Evolutionary conservation across 2,113 vertebrate species (phyloP), one percentile per base, ranked within the genome.

Genomic region (Megalops atlanticus): DNA sequence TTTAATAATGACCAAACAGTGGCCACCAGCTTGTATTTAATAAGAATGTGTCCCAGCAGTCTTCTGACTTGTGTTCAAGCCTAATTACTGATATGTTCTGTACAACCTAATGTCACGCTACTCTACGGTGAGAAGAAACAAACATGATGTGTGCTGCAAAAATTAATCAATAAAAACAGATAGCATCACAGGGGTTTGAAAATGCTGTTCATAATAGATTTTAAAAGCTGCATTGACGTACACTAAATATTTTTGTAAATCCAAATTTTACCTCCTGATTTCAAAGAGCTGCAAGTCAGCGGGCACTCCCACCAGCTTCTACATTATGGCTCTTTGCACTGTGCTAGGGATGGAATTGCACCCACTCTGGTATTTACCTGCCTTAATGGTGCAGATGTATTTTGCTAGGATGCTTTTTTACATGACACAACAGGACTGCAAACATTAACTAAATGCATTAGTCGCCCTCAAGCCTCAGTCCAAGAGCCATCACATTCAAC

Each of bases 1-100:
- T n/a, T n/a, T n/a, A n/a, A n/a, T n/a, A n/a, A 0, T 1, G 4
- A 73, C 33, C 80, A 72, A 78, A 39, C 27, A 21, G 68, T 2
- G 49, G 1, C 31, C 35, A 31, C n/a, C 79, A 80, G 49, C 79
- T 80, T 80, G 79, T 16, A 11, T 49, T 24, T 47, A n/a, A 33
- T 24, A 10, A 58, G 47, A 74, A 11, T 70, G 45, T 75, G 27
- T 68, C 12, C 40, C 35, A 69, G 33, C 43, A 77, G n/a, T 16
- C 31, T 27, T 35, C 75, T 35, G 43, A 49, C 77, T 27, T 35
- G 33, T 6, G 11, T 21, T 68, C 21, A 27, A 36, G 27, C 35
- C 54, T 35, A 64, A 68, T 31, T 40, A 39, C n/a, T n/a, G n/a
- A n/a, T n/a, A 38, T 58, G 77, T 52, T 38, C 35, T 16, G 31